A percentile compares a stretch with the other conserved stretches of the same genome.
phyloP scores from a whole-genome alignment of 1,140 invertebrate species.

The Brachionus plicatilis region DNA sequence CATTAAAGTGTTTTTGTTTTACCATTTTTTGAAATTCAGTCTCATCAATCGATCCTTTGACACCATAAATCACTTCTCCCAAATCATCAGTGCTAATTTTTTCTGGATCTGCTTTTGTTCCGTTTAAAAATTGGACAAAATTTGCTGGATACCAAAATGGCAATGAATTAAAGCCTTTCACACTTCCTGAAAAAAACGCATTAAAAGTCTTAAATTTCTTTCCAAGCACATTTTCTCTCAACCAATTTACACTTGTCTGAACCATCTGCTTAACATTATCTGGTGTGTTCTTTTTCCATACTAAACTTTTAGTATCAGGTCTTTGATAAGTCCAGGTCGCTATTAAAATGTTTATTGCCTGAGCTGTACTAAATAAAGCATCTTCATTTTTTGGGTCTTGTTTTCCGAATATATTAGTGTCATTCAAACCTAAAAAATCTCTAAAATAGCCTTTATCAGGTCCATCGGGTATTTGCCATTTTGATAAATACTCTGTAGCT shows the following conservation, averaged over 20 bases:
- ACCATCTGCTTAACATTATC: conserved; percentile 43
- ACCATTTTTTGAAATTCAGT: conserved; percentile 43
- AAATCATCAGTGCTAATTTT: not conserved
- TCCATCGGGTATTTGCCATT: not conserved
- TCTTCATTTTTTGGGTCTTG: conserved; percentile 46
- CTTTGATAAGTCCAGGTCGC: conserved; percentile 45
- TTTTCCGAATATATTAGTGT: conserved; percentile 43
- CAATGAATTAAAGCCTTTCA: conserved; percentile 45
- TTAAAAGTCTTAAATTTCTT: conserved; percentile 49
- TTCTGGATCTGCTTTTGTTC: conserved; percentile 42
- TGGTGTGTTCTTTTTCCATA: conserved; percentile 45
- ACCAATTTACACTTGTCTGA: conserved; percentile 43
- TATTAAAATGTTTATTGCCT: conserved; percentile 46
- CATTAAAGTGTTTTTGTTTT: conserved; percentile 45
- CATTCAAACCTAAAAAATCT: conserved; percentile 49
- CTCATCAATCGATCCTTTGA: conserved; percentile 44
- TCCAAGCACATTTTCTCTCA: conserved; percentile 44
- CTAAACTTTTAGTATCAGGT: conserved; percentile 11
- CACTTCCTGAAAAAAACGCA: conserved; percentile 51
- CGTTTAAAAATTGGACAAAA: conserved; percentile 47
- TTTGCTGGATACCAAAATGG: conserved; percentile 48
- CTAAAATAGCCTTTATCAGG: conserved; percentile 44
- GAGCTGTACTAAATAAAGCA: conserved; percentile 47
- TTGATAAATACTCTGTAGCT: conserved; percentile 1
- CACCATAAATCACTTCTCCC: conserved; percentile 41